Base-by-base conservation (phyloP, 2,113 vertebrate species). In the Rhinolophus ferrumequinum region DNA sequence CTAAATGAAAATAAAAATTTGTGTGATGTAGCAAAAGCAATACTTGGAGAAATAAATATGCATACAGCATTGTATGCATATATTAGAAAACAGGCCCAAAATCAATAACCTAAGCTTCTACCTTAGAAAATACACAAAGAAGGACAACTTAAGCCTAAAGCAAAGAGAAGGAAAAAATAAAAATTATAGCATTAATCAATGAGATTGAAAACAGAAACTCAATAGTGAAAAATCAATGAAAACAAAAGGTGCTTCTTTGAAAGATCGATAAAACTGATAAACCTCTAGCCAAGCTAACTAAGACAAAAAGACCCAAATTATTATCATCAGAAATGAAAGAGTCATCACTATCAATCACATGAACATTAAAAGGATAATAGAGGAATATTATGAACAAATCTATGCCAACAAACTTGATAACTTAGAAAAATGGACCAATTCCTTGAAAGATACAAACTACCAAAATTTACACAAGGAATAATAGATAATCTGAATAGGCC, bases 121-220 rank as follows among this genome's bases (percentile, higher is more conserved):
- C 35, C 44, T 72, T 80, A n/a, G 54, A 54, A 75, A 86, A 86
- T 60, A 91, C 16, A 80, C 50, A 80, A 91, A 95, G 52, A 94
- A 75, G 38, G 41, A 50, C 54, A 91, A 86, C n/a, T 86, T 91
- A 86, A 84, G 50, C 72, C 33, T 77, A 94, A 94, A 75, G 52
- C 50, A 90, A 62, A 22, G 47, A 76, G 38, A 62, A 72, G n/a
- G 8, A 56, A 83, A 90, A 19, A 56, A 44, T 67, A 77, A 76
- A 90, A 62, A 84, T 90, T 52, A 95, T 22, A 90, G 62, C 21
- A 77, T 54, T n/a, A 90, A 90, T 83, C 18, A 67, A 35, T 69
- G 73, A 83, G 76, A 76, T 22, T 83, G 22, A 83, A 88, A 77
- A 85, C 13, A 84, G 64, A 28, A 94, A 73, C 26, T 90, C 93